Evolutionary conservation across 2,888 invertebrate genomes (phyloP).

Genomic region (Apamea anceps): DNA sequence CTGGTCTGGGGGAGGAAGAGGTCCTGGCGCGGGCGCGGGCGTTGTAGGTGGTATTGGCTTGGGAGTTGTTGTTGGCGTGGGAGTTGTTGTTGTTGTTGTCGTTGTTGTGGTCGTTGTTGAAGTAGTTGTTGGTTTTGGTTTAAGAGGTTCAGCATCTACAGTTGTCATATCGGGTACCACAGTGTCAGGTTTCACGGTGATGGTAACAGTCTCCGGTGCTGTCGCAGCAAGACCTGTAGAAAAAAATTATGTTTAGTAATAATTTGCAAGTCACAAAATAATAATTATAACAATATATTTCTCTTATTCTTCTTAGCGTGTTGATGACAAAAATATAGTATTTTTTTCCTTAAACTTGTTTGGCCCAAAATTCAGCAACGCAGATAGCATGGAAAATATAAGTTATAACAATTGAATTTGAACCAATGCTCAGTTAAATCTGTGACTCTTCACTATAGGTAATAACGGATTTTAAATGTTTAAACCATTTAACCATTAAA

Average conservation of each 20-base stretch:
- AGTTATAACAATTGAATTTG: background rate
- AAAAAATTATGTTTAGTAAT: background rate
- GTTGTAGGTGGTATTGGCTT: slow-evolving; percentile 71
- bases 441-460: background rate
- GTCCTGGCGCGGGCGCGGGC: slow-evolving; percentile 72
- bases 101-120: slow-evolving; percentile 9
- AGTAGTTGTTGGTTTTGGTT: slow-evolving; percentile 3
- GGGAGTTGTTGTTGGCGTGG: background rate
- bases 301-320: too few species aligned
- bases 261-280: background rate
- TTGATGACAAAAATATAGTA: too few species aligned
- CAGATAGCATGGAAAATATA: background rate
- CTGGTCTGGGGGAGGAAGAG: slow-evolving; percentile 77
- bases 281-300: too few species aligned
- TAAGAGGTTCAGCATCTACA: background rate
- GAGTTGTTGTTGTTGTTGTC: slow-evolving; percentile 70
- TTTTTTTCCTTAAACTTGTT: too few species aligned
- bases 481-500: too few species aligned
- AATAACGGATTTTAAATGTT: too few species aligned
- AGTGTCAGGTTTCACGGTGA: background rate
- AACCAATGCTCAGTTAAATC: background rate
- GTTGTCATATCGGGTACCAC: background rate
- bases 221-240: slow-evolving; percentile 40
- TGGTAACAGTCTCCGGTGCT: background rate
- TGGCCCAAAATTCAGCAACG: too few species aligned